These are phyloP conservation scores for Chelmon rostratus DNA, from an alignment of 2,797 vertebrate genomes.

Conservation along the genomic window DNA sequence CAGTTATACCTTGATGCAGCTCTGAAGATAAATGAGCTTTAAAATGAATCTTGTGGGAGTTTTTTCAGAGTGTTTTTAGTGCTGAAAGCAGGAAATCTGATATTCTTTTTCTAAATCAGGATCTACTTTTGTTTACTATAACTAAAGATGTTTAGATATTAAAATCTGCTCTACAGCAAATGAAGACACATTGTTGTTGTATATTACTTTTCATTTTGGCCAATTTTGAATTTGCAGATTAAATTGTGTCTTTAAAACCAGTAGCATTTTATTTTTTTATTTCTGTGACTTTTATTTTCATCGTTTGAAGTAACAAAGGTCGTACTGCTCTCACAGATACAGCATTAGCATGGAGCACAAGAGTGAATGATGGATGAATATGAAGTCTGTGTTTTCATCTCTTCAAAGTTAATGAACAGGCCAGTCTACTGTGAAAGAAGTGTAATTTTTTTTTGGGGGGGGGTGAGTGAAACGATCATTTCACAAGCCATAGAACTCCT, in stretches of 20 bases:
- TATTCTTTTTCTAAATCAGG: not conserved
- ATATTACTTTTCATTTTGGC: not conserved
- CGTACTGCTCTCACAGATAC: not conserved
- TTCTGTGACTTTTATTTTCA: not conserved
- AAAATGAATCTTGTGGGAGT: not conserved
- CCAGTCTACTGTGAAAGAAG: not conserved
- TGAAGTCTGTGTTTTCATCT: slow-evolving; percentile 32
- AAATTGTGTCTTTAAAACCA: not conserved
- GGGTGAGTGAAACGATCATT: slow-evolving; percentile 36
- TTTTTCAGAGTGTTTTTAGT: not conserved
- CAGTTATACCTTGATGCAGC: no score
- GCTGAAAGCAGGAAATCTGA: not conserved
- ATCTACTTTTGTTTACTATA: not conserved
- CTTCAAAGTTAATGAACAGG: slow-evolving; percentile 36
- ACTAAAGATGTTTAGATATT: not conserved
- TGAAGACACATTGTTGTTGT: not conserved
- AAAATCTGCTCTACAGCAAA: no score
- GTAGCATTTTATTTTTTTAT: not conserved
- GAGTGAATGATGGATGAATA: slow-evolving; percentile 12
- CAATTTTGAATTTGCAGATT: not conserved
- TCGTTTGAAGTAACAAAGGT: not conserved
- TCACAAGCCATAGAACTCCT: slow-evolving; percentile 43
- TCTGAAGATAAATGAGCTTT: not conserved
- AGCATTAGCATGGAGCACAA: not conserved
- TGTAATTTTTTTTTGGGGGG: slow-evolving; percentile 20